These are phyloP conservation scores for Athalia rosae DNA, from an alignment of 2,888 invertebrate species.

Conservation along the genomic window DNA sequence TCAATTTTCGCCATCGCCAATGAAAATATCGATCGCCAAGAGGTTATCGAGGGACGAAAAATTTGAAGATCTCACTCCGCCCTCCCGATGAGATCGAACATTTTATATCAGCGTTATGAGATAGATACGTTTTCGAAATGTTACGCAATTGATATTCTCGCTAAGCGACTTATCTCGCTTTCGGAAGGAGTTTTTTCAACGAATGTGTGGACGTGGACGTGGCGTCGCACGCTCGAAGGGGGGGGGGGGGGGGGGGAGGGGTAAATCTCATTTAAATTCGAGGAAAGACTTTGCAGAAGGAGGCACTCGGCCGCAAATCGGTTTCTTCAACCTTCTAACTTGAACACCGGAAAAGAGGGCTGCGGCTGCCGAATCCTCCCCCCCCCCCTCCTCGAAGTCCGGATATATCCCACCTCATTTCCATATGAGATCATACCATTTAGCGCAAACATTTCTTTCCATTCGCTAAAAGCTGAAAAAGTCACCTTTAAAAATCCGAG, in stretches of 20 bases:
- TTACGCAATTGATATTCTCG: not conserved
- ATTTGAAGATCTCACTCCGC: too few species aligned
- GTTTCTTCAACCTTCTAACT: constrained; percentile 24
- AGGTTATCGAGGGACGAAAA: too few species aligned
- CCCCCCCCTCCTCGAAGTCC: constrained; percentile 6
- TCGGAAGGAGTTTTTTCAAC: not conserved
- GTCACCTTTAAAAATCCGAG: constrained; percentile 26
- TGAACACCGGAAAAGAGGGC: constrained; percentile 4
- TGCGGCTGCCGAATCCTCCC: not conserved
- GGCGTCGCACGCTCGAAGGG: not conserved
- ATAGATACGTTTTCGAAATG: not conserved
- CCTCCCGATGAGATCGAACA: too few species aligned
- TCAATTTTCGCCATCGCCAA: too few species aligned
- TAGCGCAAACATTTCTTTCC: constrained; percentile 70
- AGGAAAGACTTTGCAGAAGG: constrained; percentile 24
- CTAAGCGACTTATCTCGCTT: not conserved
- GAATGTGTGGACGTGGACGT: constrained; percentile 17
- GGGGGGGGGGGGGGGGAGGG: not conserved
- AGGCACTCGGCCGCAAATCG: constrained; percentile 18
- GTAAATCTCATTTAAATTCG: constrained; percentile 37
- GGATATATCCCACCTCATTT: constrained; percentile 59
- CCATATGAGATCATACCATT: constrained; percentile 71
- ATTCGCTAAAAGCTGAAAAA: constrained; percentile 64
- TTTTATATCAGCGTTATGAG: too few species aligned
- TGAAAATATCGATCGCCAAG: too few species aligned